phyloP scores from a whole-genome alignment of 2,888 invertebrate genomes.

The Ptycholaimellus sp. region DNA sequence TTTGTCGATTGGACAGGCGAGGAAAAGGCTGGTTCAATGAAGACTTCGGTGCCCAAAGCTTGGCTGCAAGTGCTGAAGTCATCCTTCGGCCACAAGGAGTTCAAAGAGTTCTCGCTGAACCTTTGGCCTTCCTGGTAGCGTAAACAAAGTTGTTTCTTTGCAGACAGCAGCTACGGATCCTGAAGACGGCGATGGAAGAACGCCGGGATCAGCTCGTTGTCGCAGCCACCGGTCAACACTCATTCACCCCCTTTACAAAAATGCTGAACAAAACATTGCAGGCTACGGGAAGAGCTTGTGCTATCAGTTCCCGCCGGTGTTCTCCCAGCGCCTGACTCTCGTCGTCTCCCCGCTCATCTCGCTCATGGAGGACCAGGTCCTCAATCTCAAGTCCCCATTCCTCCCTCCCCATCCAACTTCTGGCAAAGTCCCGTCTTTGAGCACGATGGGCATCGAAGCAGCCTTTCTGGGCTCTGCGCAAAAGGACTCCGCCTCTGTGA shows the following conservation, averaged over 20 bases:
- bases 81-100: constrained; percentile 13
- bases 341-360: constrained; percentile 65
- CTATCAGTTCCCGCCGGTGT: constrained; percentile 55
- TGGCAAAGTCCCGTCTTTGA: too few relatives aligned
- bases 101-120: too few relatives aligned
- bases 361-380: constrained; percentile 59
- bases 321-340: constrained; percentile 44
- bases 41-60: too few relatives aligned
- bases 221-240: constrained; percentile 7
- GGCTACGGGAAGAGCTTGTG: constrained; percentile 55
- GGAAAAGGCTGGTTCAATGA: too few relatives aligned
- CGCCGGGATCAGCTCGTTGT: constrained; percentile 9
- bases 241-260: too few relatives aligned
- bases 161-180: constrained; percentile 14
- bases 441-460: too few relatives aligned
- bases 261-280: too few relatives aligned
- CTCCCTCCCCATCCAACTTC: too few relatives aligned
- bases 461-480: constrained; percentile 26
- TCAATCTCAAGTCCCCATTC: constrained; percentile 5
- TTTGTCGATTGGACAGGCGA: too few relatives aligned
- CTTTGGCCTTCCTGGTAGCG: too few relatives aligned
- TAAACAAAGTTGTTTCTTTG: too few relatives aligned
- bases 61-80: constrained; percentile 7
- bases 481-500: constrained; percentile 10
- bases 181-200: constrained; percentile 10